Percentiles rank a stretch among this genome's conserved stretches.
Conservation (phyloP, 2,797 vertebrate genomes). For the Dendrocincla tyrannina region DNA sequence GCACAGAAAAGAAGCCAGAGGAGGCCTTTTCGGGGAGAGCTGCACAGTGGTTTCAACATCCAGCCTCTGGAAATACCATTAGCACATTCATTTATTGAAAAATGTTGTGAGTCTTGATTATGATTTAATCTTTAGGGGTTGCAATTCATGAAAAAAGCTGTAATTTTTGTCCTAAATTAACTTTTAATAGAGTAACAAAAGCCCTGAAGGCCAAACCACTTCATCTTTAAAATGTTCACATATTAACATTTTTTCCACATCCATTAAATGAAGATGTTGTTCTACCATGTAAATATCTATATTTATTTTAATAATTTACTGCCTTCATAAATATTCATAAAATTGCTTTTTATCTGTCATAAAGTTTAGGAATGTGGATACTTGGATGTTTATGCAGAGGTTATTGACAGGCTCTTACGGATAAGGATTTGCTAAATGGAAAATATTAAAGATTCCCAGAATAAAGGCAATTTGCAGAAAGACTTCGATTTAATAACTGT, state of each 20-base stretch:
- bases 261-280: constrained; percentile 52
- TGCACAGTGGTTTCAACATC: not conserved
- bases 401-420: not conserved
- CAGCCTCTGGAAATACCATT: not conserved
- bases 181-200: constrained; percentile 56
- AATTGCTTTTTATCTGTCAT: constrained; percentile 49
- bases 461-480: constrained; percentile 28
- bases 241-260: constrained; percentile 56
- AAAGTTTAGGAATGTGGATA: constrained; percentile 30
- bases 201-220: constrained; percentile 38
- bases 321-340: constrained; percentile 59
- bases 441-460: constrained; percentile 10
- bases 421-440: constrained; percentile 1
- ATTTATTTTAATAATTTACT: constrained; percentile 63
- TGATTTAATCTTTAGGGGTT: constrained; percentile 11
- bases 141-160: not conserved
- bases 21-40: not conserved
- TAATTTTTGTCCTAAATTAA: constrained; percentile 61
- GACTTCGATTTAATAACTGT: not conserved
- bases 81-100: not conserved
- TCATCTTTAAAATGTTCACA: constrained; percentile 41
- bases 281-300: constrained; percentile 62
- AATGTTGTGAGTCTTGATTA: not conserved
- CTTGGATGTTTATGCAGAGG: not conserved
- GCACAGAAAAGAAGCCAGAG: not conserved